These are phyloP conservation scores for Shargacucullia verbasci DNA, from an alignment of 2,888 invertebrate genomes.

Conservation along the genomic window DNA sequence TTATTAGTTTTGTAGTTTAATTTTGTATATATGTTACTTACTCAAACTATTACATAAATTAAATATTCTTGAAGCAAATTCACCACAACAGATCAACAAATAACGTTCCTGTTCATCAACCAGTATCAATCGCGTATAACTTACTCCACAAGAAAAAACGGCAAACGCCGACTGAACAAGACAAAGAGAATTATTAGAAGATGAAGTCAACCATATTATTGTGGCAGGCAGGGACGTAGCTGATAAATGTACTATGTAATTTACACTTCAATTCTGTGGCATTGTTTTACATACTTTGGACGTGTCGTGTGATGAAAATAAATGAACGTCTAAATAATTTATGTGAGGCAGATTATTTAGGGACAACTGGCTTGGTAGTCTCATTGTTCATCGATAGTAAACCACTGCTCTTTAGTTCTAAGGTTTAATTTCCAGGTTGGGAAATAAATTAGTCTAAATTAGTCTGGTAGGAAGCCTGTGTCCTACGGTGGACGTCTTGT, in stretches of 20 bases:
- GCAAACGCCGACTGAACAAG: slow-evolving; percentile 79
- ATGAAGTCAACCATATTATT: slow-evolving; percentile 88
- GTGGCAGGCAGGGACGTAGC: slow-evolving; percentile 76
- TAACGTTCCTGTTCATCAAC: too few relatives aligned
- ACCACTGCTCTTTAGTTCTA: not conserved
- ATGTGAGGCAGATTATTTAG: slow-evolving; percentile 36
- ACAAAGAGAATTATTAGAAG: slow-evolving; percentile 88
- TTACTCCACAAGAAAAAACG: slow-evolving; percentile 69
- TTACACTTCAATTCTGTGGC: slow-evolving; percentile 79
- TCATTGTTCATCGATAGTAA: not conserved
- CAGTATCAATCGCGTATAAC: slow-evolving; percentile 31
- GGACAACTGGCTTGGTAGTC: slow-evolving; percentile 6
- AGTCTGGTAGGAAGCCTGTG: too few relatives aligned
- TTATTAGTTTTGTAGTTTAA: too few relatives aligned
- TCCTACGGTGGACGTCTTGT: too few relatives aligned
- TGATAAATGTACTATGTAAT: slow-evolving; percentile 85
- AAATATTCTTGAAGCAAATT: too few relatives aligned
- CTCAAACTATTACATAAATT: too few relatives aligned
- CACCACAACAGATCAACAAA: too few relatives aligned
- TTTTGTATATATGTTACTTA: too few relatives aligned
- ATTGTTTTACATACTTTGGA: slow-evolving; percentile 58
- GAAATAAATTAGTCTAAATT: too few relatives aligned
- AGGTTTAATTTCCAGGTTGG: not conserved
- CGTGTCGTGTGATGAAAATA: slow-evolving; percentile 58
- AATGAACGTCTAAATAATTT: slow-evolving; percentile 55